Evolutionary conservation across 2,113 vertebrate genomes (phyloP).

Genomic region (Toxotes chatareus): DNA sequence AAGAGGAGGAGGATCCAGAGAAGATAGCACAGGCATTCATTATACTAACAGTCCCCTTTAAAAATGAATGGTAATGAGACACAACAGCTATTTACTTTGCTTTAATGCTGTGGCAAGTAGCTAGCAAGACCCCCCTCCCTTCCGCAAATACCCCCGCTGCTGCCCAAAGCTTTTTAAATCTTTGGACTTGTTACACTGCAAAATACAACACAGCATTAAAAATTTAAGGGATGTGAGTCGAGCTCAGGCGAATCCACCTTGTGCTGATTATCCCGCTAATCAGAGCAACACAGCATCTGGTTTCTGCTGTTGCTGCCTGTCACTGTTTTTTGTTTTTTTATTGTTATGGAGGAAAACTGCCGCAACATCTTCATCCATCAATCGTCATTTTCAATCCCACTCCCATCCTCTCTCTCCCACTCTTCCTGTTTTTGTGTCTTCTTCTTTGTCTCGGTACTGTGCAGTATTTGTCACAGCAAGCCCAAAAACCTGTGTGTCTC

Average conservation of each 20-base stretch:
- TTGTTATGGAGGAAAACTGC: conserved; percentile 23
- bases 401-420: conserved; percentile 50
- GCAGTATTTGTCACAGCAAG: conserved; percentile 64
- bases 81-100: conserved; percentile 80
- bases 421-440: conserved; percentile 52
- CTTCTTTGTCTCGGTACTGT: conserved; percentile 25
- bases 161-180: conserved; percentile 73
- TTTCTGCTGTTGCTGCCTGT: conserved; percentile 41
- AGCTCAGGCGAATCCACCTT: conserved; percentile 56
- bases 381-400: conserved; percentile 36
- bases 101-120: conserved; percentile 72
- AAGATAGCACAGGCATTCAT: conserved; percentile 71
- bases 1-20: conserved; percentile 62
- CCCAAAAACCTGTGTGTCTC: conserved; percentile 65
- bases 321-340: background rate
- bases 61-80: conserved; percentile 82
- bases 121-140: conserved; percentile 45
- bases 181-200: conserved; percentile 70
- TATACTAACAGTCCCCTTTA: conserved; percentile 79
- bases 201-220: conserved; percentile 70
- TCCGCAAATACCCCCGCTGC: conserved; percentile 52
- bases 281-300: conserved; percentile 43
- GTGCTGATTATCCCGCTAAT: conserved; percentile 69
- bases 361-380: conserved; percentile 44
- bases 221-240: conserved; percentile 46